A percentile compares a stretch with the other conserved stretches of the same genome.
Conservation (phyloP, 2,113 vertebrate genomes). For the Miniopterus natalensis region DNA sequence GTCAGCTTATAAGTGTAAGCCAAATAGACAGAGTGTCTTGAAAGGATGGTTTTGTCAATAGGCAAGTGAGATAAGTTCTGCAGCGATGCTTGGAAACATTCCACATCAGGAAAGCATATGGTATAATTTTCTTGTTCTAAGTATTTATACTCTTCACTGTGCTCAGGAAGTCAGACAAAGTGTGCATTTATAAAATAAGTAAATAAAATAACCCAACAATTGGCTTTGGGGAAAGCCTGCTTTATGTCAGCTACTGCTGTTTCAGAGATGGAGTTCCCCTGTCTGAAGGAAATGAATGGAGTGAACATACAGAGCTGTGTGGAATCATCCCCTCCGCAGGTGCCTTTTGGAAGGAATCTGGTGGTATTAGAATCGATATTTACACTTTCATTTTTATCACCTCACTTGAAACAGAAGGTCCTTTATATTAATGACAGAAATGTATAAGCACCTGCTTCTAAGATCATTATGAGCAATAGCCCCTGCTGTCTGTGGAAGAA, state of each 20-base stretch:
- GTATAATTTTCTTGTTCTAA: background rate
- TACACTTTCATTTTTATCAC: slow-evolving; percentile 35
- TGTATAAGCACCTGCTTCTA: background rate
- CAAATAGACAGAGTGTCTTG: background rate
- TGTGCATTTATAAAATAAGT: slow-evolving; percentile 56
- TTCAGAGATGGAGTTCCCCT: background rate
- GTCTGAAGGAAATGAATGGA: background rate
- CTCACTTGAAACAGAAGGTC: slow-evolving; percentile 49
- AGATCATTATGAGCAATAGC: background rate
- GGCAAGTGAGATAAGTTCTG: background rate
- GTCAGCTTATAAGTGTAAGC: background rate
- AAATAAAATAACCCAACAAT: slow-evolving; percentile 5
- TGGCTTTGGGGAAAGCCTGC: slow-evolving; percentile 25
- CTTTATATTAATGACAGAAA: slow-evolving; percentile 36
- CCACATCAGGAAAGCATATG: background rate
- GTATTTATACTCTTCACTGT: slow-evolving; percentile 29
- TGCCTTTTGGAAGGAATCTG: background rate
- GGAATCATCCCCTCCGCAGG: background rate
- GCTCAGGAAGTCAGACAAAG: background rate
- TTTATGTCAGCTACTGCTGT: background rate
- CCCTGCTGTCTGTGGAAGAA: background rate
- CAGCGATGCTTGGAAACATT: background rate
- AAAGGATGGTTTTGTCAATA: slow-evolving; percentile 24
- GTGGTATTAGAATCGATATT: background rate
- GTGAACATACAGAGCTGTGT: background rate